A percentile compares a stretch with the other conserved stretches of the same genome.
Conservation (phyloP, 2,888 invertebrate species). For the Andrena praecox region DNA sequence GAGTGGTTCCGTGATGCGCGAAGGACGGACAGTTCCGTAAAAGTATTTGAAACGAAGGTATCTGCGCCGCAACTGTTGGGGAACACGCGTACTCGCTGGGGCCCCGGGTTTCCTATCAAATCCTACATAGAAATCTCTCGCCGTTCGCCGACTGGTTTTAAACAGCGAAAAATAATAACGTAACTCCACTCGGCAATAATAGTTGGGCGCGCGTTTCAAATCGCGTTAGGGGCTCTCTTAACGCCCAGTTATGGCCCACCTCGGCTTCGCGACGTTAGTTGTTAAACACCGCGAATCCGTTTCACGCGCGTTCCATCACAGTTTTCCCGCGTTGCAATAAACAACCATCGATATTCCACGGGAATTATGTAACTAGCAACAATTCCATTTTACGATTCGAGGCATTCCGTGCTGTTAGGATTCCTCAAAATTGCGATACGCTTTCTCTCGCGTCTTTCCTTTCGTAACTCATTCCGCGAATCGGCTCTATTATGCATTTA, state of each 20-base stretch:
- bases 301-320: background rate
- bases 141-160: conserved; percentile 28
- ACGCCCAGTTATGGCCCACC: conserved; percentile 65
- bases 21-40: conserved; percentile 62
- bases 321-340: background rate
- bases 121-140: conserved; percentile 9
- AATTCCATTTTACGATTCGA: conserved; percentile 47
- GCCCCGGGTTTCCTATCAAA: background rate
- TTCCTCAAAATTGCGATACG: conserved; percentile 47
- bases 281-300: conserved; percentile 7
- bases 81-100: background rate
- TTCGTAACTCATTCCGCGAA: background rate
- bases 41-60: conserved; percentile 61
- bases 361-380: conserved; percentile 68
- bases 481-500: too few species aligned
- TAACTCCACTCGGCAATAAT: conserved; percentile 55
- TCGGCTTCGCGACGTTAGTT: conserved; percentile 23
- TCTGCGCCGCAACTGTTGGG: background rate
- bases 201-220: conserved; percentile 73
- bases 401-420: conserved; percentile 54
- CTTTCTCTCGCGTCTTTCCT: background rate
- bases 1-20: conserved; percentile 66
- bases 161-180: conserved; percentile 52
- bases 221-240: conserved; percentile 46
- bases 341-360: conserved; percentile 21